phyloP scores from a whole-genome alignment of 2,113 vertebrate species.

The Tringa solitaria region DNA sequence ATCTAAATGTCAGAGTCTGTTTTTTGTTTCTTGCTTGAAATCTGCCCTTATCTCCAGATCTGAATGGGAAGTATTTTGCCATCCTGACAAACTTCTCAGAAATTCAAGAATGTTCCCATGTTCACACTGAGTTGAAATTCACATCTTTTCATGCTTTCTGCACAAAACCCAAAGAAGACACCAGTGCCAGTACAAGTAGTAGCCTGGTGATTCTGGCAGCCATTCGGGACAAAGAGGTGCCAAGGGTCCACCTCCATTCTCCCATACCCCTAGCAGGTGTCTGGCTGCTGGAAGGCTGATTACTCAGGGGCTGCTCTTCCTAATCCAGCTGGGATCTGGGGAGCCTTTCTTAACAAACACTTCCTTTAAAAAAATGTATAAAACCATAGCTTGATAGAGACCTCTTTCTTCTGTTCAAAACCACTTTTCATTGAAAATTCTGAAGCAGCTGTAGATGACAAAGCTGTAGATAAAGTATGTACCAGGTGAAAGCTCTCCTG shows the following conservation, averaged over 20 bases:
- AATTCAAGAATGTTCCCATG: background rate
- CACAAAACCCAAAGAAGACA: background rate
- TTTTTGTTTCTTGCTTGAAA: conserved; percentile 41
- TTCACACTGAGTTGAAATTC: background rate
- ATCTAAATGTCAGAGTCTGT: conserved; percentile 50
- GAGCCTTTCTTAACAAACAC: background rate
- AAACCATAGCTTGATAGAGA: rapidly evolving
- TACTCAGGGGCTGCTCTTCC: background rate
- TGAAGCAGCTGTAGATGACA: background rate
- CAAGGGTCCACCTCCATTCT: background rate
- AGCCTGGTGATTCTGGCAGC: background rate
- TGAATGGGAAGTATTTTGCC: conserved; percentile 41
- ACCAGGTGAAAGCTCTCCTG: background rate
- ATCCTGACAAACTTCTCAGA: conserved; percentile 16
- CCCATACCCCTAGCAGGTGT: background rate
- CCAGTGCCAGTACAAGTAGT: background rate
- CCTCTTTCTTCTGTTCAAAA: background rate
- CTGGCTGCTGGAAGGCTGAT: background rate
- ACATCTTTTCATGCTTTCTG: background rate
- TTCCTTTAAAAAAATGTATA: background rate
- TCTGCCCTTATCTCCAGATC: conserved; percentile 43
- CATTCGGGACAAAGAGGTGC: background rate
- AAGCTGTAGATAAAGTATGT: background rate
- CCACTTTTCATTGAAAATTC: background rate
- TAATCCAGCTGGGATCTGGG: background rate